Evolutionary conservation across 2,113 vertebrate genomes (phyloP).

Genomic region (Engystomops pustulosus): DNA sequence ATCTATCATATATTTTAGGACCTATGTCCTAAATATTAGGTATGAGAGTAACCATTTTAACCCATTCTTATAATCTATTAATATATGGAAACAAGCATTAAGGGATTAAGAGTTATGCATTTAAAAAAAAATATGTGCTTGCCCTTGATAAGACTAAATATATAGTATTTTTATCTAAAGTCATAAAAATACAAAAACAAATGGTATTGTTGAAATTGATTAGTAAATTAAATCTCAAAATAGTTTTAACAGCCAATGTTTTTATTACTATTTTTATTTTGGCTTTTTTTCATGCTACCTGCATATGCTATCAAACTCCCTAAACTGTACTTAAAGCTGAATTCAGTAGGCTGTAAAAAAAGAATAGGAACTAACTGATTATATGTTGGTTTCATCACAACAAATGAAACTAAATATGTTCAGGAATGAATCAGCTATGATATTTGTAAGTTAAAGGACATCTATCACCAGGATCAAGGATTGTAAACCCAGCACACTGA

Average conservation of each 20-base stretch:
- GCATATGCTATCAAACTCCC: slow-evolving; percentile 74
- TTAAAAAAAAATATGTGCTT: too few species aligned
- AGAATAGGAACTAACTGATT: slow-evolving; percentile 68
- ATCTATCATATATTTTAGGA: too few species aligned
- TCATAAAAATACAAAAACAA: too few species aligned
- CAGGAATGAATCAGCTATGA: slow-evolving; percentile 66
- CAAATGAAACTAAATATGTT: slow-evolving; percentile 69
- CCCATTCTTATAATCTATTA: too few species aligned
- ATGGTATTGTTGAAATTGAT: slow-evolving; percentile 48
- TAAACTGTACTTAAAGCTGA: slow-evolving; percentile 65
- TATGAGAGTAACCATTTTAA: too few species aligned
- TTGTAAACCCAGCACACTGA: too few species aligned
- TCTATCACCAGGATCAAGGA: too few species aligned
- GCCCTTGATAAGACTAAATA: too few species aligned
- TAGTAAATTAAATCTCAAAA: slow-evolving; percentile 63
- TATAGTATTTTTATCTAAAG: too few species aligned
- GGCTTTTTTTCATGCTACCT: slow-evolving; percentile 65
- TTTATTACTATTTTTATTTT: slow-evolving; percentile 65
- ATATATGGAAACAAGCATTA: too few species aligned
- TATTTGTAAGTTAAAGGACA: slow-evolving; percentile 68
- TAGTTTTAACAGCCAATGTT: slow-evolving; percentile 63
- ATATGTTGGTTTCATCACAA: slow-evolving; percentile 66
- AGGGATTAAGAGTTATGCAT: too few species aligned
- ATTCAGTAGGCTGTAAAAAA: slow-evolving; percentile 71
- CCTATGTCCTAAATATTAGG: too few species aligned